These are phyloP conservation scores for Lacanobia wlatinum DNA, from an alignment of 2,888 invertebrate species.

Conservation along the genomic window DNA sequence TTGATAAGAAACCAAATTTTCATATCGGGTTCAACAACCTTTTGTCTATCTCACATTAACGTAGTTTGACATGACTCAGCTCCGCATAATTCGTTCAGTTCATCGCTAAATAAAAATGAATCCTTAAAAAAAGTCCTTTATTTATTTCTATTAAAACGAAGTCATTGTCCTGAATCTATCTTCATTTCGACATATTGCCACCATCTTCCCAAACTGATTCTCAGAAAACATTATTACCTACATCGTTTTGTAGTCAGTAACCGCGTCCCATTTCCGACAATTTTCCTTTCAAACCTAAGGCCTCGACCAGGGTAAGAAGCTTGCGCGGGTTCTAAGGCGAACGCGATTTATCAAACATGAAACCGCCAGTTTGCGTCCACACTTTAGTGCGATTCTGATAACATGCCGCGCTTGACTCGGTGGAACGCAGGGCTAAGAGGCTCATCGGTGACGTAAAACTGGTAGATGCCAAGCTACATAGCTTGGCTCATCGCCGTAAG, in stretches of 20 bases:
- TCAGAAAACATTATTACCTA: neutral
- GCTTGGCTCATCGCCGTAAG: no score
- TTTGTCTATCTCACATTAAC: neutral
- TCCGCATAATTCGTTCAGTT: neutral
- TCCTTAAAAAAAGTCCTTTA: neutral
- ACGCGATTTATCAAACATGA: neutral
- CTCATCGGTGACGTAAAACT: no score
- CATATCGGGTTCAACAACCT: neutral
- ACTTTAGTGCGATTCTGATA: neutral
- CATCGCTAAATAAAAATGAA: neutral
- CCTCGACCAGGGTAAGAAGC: neutral
- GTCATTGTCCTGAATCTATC: neutral
- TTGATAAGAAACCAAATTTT: neutral
- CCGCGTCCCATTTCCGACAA: neutral
- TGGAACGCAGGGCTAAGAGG: no score
- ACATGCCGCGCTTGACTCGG: no score
- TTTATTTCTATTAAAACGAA: neutral
- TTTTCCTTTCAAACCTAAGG: neutral
- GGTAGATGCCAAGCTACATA: no score
- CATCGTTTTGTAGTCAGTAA: constrained; percentile 5
- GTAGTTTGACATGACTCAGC: neutral
- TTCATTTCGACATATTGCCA: constrained; percentile 2
- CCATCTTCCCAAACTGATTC: neutral
- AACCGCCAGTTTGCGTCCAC: neutral
- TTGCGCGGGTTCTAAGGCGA: neutral